phyloP scores from a whole-genome alignment of 2,888 invertebrate genomes.

The Steinernema hermaphroditum region DNA sequence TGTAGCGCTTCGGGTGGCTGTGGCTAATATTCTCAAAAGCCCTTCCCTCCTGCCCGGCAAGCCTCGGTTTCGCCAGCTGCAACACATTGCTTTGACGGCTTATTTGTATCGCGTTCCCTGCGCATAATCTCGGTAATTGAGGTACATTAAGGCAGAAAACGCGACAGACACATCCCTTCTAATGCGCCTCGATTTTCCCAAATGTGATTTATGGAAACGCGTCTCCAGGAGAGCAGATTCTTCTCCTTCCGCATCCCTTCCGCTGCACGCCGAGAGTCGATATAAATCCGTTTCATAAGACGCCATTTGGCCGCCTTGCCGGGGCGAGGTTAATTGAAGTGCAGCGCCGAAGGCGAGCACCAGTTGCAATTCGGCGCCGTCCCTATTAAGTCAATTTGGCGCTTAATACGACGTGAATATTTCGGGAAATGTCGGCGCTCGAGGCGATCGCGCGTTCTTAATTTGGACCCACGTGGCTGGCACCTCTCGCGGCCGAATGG shows the following conservation, averaged over 20 bases:
- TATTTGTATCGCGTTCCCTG: constrained; percentile 1
- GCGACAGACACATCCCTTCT: not conserved
- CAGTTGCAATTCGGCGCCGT: constrained; percentile 14
- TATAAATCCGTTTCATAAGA: too few species aligned
- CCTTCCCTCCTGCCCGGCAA: not conserved
- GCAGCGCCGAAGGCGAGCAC: not conserved
- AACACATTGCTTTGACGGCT: not conserved
- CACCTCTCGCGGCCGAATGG: too few species aligned
- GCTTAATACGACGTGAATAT: constrained; percentile 10
- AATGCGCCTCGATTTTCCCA: not conserved
- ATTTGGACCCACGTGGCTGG: not conserved
- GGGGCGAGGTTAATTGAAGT: constrained; percentile 10
- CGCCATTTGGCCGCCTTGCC: too few species aligned
- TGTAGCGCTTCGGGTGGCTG: constrained; percentile 21
- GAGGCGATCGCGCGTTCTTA: constrained; percentile 1
- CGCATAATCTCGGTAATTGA: constrained; percentile 26
- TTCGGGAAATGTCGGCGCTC: not conserved
- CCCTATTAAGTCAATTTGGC: constrained; percentile 14
- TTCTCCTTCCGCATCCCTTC: not conserved
- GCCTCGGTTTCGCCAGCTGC: constrained; percentile 15
- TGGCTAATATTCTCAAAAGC: constrained; percentile 30
- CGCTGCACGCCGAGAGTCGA: too few species aligned
- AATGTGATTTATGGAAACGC: constrained; percentile 3
- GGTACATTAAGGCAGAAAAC: not conserved
- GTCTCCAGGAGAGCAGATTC: not conserved